A percentile compares a stretch with the other conserved stretches of the same genome.
Evolutionary conservation across 2,888 invertebrate genomes (phyloP).

Genomic region (Troides oblongomaculatus): DNA sequence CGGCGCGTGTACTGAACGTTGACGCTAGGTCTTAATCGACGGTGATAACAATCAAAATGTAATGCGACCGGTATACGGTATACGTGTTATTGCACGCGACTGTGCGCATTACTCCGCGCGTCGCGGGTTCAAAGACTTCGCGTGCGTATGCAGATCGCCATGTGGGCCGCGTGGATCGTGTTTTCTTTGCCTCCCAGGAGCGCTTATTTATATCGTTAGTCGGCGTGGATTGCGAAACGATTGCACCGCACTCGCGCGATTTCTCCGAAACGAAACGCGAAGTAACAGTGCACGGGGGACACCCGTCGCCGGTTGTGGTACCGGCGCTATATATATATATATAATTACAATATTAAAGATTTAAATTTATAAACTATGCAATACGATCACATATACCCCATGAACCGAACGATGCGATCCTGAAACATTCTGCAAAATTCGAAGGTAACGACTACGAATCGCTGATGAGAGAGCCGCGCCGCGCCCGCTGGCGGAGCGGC

Average conservation of each 20-base stretch:
- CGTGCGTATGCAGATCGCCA: slow-evolving; percentile 30
- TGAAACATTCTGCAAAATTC: slow-evolving; percentile 55
- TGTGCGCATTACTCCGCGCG: slow-evolving; percentile 43
- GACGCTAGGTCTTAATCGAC: not conserved
- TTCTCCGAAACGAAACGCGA: slow-evolving; percentile 26
- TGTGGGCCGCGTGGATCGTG: slow-evolving; percentile 33
- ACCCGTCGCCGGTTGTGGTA: slow-evolving; percentile 60
- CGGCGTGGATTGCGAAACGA: slow-evolving; percentile 34
- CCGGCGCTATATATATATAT: slow-evolving; percentile 51
- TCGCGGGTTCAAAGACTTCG: slow-evolving; percentile 29
- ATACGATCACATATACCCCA: slow-evolving; percentile 75
- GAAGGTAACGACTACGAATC: slow-evolving; percentile 66
- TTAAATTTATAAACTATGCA: slow-evolving; percentile 72
- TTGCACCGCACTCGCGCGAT: slow-evolving; percentile 23
- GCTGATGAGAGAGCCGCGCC: slow-evolving; percentile 38
- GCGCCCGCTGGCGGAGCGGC: slow-evolving; percentile 4
- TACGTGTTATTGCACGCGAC: slow-evolving; percentile 40
- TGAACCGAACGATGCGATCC: slow-evolving; percentile 72
- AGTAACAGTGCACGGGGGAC: slow-evolving; percentile 42
- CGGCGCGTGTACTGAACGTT: not conserved
- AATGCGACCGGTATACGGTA: not conserved
- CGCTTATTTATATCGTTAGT: slow-evolving; percentile 56
- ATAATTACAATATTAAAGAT: slow-evolving; percentile 64
- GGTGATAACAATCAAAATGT: slow-evolving; percentile 5
- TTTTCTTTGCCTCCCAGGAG: slow-evolving; percentile 46